These are phyloP conservation scores for Masnerella sp. DNA, from an alignment of 2,888 invertebrate genomes.

Conservation along the genomic window DNA sequence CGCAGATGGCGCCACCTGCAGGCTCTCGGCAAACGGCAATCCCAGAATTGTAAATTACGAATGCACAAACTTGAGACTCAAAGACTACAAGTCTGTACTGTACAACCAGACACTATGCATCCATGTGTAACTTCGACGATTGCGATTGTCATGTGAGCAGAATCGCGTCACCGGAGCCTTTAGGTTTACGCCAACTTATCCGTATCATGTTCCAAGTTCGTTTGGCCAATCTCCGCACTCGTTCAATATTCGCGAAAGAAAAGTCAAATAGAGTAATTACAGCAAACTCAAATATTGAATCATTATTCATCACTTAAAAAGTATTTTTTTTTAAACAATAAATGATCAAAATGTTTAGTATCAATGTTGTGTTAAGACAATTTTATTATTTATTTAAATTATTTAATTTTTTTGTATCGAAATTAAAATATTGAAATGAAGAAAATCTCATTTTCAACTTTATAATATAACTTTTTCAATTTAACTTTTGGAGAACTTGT, in stretches of 20 bases:
- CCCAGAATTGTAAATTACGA: conserved; percentile 40
- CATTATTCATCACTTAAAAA: too few species aligned
- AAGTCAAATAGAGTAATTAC: conserved; percentile 2
- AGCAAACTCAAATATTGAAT: too few species aligned
- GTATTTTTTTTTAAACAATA: too few species aligned
- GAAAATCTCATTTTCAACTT: too few species aligned
- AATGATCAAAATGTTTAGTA: too few species aligned
- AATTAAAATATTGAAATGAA: too few species aligned
- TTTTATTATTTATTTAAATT: too few species aligned
- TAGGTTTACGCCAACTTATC: conserved; percentile 34
- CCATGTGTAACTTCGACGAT: conserved; percentile 33
- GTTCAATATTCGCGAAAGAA: conserved; percentile 41
- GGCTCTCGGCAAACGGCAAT: conserved; percentile 12
- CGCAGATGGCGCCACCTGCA: conserved; percentile 17
- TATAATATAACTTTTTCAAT: too few species aligned
- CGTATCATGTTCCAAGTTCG: conserved; percentile 29
- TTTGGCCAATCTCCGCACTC: conserved; percentile 38
- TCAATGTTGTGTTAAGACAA: too few species aligned
- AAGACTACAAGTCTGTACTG: conserved; percentile 48
- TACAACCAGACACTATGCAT: conserved; percentile 42
- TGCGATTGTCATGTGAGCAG: not conserved
- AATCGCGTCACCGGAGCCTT: conserved; percentile 21
- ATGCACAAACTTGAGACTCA: conserved; percentile 48
- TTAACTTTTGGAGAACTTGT: too few species aligned
- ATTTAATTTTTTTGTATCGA: too few species aligned